phyloP scores from a whole-genome alignment of 2,797 vertebrate genomes.

The Columba guinea region DNA sequence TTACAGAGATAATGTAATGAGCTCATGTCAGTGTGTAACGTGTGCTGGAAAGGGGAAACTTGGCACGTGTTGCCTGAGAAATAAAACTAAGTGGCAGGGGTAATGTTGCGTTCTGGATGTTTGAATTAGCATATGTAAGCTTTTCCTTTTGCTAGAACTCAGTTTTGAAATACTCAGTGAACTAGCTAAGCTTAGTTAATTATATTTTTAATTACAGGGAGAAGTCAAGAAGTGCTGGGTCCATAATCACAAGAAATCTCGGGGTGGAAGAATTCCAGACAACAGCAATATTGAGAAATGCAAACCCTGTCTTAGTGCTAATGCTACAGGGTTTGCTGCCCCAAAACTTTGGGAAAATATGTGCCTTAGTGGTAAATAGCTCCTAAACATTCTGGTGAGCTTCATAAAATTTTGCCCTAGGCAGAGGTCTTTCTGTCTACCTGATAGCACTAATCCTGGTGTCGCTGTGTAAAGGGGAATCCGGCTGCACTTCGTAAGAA shows the following conservation, averaged over 20 bases:
- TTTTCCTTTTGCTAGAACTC: neutral
- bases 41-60: neutral
- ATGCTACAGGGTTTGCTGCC: neutral
- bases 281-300: neutral
- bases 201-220: conserved; percentile 5
- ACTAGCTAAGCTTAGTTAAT: neutral
- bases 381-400: conserved; percentile 3
- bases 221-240: neutral
- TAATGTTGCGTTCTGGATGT: neutral
- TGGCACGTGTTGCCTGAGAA: neutral
- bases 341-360: neutral
- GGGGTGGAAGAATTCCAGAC: neutral
- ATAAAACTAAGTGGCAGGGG: conserved; percentile 9
- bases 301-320: neutral
- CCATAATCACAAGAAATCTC: neutral
- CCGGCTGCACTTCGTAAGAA: neutral
- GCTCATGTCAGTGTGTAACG: neutral
- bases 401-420: neutral
- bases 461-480: neutral
- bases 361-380: neutral
- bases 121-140: conserved; percentile 5
- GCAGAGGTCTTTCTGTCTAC: neutral
- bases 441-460: neutral
- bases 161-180: neutral
- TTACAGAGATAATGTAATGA: conserved; percentile 23